Conservation (phyloP, 2,888 invertebrate genomes). For the Acanthosepion pharaonis region DNA sequence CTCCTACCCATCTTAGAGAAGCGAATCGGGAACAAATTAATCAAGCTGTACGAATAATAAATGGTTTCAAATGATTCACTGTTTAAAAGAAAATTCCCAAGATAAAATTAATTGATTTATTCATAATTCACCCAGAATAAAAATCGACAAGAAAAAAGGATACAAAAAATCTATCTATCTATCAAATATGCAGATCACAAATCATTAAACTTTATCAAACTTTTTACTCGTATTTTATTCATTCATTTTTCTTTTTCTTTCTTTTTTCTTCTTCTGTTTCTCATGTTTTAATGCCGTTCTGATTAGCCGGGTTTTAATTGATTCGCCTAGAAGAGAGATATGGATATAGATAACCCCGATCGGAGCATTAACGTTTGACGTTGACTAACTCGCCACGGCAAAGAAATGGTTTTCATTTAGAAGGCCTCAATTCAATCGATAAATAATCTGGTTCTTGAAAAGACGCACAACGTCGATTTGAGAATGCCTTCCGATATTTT, state of each 20-base stretch:
- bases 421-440: not conserved
- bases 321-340: not conserved
- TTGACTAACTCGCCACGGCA: not conserved
- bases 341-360: not conserved
- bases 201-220: not conserved
- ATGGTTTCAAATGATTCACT: not conserved
- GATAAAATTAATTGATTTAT: not conserved
- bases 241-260: not conserved
- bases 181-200: not conserved
- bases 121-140: not conserved
- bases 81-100: not conserved
- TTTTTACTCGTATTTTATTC: too few species aligned
- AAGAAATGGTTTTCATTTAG: not conserved
- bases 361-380: not conserved
- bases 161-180: not conserved
- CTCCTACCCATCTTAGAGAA: not conserved
- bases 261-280: not conserved
- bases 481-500: not conserved
- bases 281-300: not conserved
- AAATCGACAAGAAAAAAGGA: not conserved
- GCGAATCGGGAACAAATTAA: not conserved
- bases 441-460: not conserved
- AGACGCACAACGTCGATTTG: not conserved
- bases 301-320: not conserved
- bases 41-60: constrained; percentile 8